A percentile compares a stretch with the other conserved stretches of the same genome.
These are phyloP conservation scores for Tinea pellionella DNA, from an alignment of 2,888 invertebrate species.

Conservation along the genomic window DNA sequence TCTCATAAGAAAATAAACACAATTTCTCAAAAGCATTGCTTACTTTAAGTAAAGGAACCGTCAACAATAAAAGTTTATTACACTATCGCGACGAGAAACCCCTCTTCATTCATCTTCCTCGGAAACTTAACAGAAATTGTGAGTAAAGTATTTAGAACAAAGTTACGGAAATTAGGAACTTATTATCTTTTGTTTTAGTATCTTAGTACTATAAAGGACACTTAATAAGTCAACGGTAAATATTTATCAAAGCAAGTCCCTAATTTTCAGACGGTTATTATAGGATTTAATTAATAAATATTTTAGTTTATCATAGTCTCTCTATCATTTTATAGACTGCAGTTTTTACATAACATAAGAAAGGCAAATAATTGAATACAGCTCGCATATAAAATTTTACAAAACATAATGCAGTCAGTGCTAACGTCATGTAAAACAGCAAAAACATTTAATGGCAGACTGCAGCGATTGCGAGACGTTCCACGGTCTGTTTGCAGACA, in stretches of 20 bases:
- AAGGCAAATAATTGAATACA: not conserved
- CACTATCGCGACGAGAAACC: constrained; percentile 44
- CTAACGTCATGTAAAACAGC: constrained; percentile 4
- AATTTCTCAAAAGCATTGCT: not conserved
- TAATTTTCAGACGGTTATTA: not conserved
- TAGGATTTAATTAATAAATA: no score
- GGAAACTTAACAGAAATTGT: constrained; percentile 28
- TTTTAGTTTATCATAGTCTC: no score
- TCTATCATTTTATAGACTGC: no score
- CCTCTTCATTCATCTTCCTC: constrained; percentile 46
- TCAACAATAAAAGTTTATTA: constrained; percentile 40
- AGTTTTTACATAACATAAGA: no score
- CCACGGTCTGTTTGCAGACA: not conserved
- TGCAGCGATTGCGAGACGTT: not conserved
- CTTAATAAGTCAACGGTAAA: not conserved
- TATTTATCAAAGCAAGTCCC: not conserved
- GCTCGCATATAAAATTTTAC: not conserved
- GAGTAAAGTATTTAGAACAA: constrained; percentile 35
- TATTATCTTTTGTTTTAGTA: constrained; percentile 22
- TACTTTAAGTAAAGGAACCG: constrained; percentile 22
- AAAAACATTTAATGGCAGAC: not conserved
- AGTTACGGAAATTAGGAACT: constrained; percentile 39
- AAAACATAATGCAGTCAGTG: not conserved
- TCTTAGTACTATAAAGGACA: not conserved
- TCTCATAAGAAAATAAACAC: not conserved